phyloP scores from a whole-genome alignment of 1,140 invertebrate species.

The Bombus soroeensis region DNA sequence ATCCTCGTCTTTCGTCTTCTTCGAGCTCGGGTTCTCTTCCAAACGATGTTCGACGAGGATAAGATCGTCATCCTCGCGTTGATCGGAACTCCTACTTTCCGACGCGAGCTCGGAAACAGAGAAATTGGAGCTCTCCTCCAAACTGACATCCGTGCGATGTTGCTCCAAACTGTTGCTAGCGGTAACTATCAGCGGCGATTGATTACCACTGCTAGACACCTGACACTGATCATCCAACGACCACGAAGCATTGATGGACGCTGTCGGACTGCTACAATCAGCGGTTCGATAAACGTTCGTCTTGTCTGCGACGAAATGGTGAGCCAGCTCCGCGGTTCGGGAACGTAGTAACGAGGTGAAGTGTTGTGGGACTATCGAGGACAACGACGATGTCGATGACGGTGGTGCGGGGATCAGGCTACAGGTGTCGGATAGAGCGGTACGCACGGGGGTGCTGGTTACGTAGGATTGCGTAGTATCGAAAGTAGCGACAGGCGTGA shows the following conservation, averaged over 20 bases:
- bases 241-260: background rate
- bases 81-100: background rate
- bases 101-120: background rate
- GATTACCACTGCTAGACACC: background rate
- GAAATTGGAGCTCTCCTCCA: background rate
- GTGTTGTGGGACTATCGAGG: background rate
- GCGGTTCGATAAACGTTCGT: background rate
- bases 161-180: background rate
- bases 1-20: background rate
- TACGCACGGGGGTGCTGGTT: constrained; percentile 81
- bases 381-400: background rate
- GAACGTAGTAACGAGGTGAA: constrained; percentile 34
- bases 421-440: constrained; percentile 66
- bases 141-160: background rate
- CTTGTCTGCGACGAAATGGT: constrained; percentile 30
- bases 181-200: background rate
- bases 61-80: background rate
- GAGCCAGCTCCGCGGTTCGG: constrained; percentile 41
- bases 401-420: constrained; percentile 36
- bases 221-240: background rate
- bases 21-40: background rate
- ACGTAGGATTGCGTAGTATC: constrained; percentile 68
- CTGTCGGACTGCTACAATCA: background rate
- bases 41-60: background rate
- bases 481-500: constrained; percentile 75